Evolutionary conservation across 2,113 vertebrate species (phyloP).

Genomic region (Ceyx cyanopectus): DNA sequence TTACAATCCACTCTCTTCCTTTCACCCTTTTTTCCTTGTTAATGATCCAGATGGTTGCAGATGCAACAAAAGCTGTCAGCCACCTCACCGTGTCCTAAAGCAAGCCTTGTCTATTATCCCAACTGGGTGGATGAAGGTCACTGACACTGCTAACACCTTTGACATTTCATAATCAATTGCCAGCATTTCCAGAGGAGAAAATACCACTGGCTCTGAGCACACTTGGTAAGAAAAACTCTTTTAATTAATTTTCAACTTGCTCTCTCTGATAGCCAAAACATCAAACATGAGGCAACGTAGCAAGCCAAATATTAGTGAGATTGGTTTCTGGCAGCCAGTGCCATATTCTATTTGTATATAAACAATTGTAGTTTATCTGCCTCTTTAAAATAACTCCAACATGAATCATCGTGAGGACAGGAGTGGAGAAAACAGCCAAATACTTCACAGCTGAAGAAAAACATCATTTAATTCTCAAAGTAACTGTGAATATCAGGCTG

Average conservation of each 20-base stretch:
- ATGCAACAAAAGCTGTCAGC: constrained; percentile 41
- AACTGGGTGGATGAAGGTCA: constrained; percentile 29
- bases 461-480: not conserved
- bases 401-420: constrained; percentile 36
- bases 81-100: constrained; percentile 9
- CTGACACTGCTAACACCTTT: constrained; percentile 38
- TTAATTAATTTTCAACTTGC: constrained; percentile 20
- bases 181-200: constrained; percentile 24
- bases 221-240: not conserved
- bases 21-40: not conserved
- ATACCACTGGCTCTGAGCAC: not conserved
- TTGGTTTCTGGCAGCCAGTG: constrained; percentile 29
- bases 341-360: constrained; percentile 51
- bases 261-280: constrained; percentile 35
- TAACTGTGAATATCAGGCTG: not conserved
- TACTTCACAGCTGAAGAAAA: not conserved
- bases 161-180: constrained; percentile 59
- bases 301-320: constrained; percentile 27
- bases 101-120: constrained; percentile 36
- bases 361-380: constrained; percentile 42
- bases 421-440: not conserved
- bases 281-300: constrained; percentile 15
- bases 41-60: constrained; percentile 33
- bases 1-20: not conserved
- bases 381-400: constrained; percentile 37